Conservation (phyloP, 2,888 invertebrate genomes). For the Leucozona laternaria region DNA sequence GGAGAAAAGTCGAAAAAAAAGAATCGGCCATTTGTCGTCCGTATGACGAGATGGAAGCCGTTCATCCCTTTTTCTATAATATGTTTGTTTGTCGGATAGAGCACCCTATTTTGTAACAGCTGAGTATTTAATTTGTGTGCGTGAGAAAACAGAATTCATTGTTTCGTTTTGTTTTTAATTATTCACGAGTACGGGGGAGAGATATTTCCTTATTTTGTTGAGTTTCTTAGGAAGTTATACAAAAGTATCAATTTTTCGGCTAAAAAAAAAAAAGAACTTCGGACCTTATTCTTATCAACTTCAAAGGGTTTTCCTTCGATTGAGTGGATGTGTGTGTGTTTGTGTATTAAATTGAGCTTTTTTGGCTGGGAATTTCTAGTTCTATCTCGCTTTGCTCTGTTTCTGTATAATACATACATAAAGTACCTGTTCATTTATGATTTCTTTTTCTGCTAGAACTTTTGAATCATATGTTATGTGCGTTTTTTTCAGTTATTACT, state of each 20-base stretch:
- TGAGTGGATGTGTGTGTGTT: background rate
- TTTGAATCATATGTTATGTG: conserved; percentile 57
- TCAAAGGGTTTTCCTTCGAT: conserved; percentile 32
- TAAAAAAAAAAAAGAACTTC: conserved; percentile 14
- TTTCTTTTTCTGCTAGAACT: conserved; percentile 26
- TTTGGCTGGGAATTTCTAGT: conserved; percentile 36
- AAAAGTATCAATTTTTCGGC: background rate
- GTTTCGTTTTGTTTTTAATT: background rate
- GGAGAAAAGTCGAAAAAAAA: conserved; percentile 15
- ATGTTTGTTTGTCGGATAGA: conserved; percentile 56
- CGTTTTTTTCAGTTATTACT: conserved; percentile 48
- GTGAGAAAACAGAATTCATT: conserved; percentile 41
- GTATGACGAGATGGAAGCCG: conserved; percentile 15
- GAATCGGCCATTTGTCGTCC: conserved; percentile 47
- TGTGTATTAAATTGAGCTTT: conserved; percentile 43
- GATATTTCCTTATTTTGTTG: background rate
- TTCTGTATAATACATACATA: background rate
- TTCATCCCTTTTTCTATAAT: conserved; percentile 64
- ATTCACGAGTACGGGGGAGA: too few relatives aligned
- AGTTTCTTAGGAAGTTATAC: too few relatives aligned
- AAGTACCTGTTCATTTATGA: conserved; percentile 13
- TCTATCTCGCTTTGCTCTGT: conserved; percentile 53
- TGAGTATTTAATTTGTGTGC: conserved; percentile 72
- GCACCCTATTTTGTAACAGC: conserved; percentile 73
- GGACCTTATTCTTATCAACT: conserved; percentile 21